Conservation (phyloP, 2,888 invertebrate genomes). For the Melinopterus prodromus region DNA sequence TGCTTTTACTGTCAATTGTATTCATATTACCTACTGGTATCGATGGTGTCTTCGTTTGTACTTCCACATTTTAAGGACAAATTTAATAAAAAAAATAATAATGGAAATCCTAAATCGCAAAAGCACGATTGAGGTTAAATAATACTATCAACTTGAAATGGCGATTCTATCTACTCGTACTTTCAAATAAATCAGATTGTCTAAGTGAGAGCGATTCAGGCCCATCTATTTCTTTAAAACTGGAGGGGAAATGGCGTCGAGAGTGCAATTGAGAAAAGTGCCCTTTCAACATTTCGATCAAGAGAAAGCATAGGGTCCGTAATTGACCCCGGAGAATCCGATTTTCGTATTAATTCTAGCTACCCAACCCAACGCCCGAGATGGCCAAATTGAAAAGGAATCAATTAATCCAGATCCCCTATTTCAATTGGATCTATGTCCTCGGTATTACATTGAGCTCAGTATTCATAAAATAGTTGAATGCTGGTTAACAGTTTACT, state of each 20-base stretch:
- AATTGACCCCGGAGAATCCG: background rate
- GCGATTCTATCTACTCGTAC: background rate
- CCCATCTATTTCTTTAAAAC: too few species aligned
- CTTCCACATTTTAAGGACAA: too few species aligned
- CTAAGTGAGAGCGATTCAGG: background rate
- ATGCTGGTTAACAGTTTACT: background rate
- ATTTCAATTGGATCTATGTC: background rate
- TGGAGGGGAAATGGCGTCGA: background rate
- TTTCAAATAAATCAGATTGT: background rate
- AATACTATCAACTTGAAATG: background rate
- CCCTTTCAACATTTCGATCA: background rate
- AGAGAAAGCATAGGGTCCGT: background rate
- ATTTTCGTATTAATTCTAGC: background rate
- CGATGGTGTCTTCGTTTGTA: too few species aligned
- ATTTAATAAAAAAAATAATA: too few species aligned
- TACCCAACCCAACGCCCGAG: background rate
- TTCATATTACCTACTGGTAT: too few species aligned
- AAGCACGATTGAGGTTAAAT: background rate
- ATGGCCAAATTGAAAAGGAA: background rate
- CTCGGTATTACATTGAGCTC: too few species aligned
- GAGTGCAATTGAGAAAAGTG: background rate
- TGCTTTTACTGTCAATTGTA: too few species aligned
- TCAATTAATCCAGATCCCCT: background rate
- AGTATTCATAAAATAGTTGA: background rate
- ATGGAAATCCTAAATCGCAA: background rate